Evolutionary conservation across 2,113 vertebrate genomes (phyloP), one percentile per base, ranked within the genome.

Genomic region (Brachirus orientalis): DNA sequence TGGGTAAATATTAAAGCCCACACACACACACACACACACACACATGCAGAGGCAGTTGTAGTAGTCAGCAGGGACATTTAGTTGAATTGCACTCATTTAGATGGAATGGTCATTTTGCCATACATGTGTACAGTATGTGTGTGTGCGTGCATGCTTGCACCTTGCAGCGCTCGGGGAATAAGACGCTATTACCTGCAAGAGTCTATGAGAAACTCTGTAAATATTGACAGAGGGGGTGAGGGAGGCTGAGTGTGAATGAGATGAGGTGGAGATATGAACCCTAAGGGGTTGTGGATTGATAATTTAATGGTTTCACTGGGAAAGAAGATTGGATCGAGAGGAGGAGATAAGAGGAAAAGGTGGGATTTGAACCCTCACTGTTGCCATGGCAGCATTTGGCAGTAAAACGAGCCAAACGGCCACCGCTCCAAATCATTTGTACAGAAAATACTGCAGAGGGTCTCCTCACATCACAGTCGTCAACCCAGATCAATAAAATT

Each of bases 301-400:
- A 80, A 87, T 85, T 84, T 82, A 75, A 87, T 87, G 85, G 85
- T 87, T 90, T 87, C 70, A 85, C 79, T 86, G 80, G 85, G 75
- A 83, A 60, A 54, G 58, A 56, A 61, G 79, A 87, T 83, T 75
- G 77, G 56, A 82, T 72, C 1, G 19, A 68, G 69, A 57, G 56
- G 62, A 53, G 55, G 61, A 7, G 44, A 40, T 56, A 36, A 51
- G 69, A 66, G 43, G 0, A 72, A 58, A 58, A 51, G 69, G 74
- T 52, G 79, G 79, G 82, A 81, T 66, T 88, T 88, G 71, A 82
- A 87, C 77, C 80, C 75, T 70, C 16, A 0, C 50, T 82, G 88
- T 88, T 90, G 77, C 86, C 71, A 88, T 85, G 72, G 81, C 62
- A 84, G 70, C 84, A 18, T 75, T 76, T n/a, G 41, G 62, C 67